phyloP scores from a whole-genome alignment of 1,140 invertebrate genomes.

The Papilio polyxenes region DNA sequence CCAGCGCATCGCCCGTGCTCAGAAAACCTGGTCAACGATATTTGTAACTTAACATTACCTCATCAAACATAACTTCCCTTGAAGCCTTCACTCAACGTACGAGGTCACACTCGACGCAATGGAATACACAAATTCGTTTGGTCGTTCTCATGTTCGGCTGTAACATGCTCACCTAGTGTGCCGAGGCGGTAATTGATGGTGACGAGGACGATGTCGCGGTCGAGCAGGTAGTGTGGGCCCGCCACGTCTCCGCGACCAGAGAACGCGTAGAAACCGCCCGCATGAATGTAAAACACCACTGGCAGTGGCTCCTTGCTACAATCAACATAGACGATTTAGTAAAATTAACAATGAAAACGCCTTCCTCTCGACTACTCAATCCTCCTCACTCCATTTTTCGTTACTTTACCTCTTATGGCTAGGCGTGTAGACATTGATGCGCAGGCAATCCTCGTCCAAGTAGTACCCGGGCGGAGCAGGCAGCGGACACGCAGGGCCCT shows the following conservation, averaged over 20 bases:
- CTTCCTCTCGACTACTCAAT: not conserved
- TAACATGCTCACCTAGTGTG: slow-evolving; percentile 75
- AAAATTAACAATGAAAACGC: not conserved
- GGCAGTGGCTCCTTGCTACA: slow-evolving; percentile 64
- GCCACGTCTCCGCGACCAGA: slow-evolving; percentile 79
- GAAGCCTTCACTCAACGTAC: no score
- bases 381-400: not conserved
- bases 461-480: slow-evolving; percentile 60
- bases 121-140: no score
- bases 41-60: no score
- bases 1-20: slow-evolving; percentile 31
- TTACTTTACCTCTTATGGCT: slow-evolving; percentile 61
- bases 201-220: slow-evolving; percentile 84
- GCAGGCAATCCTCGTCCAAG: slow-evolving; percentile 84
- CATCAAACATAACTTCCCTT: no score
- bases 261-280: slow-evolving; percentile 70
- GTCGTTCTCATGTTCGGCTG: no score
- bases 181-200: slow-evolving; percentile 87
- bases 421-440: slow-evolving; percentile 85
- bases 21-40: slow-evolving; percentile 81
- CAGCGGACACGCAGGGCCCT: slow-evolving; percentile 80
- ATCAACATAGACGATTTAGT: slow-evolving; percentile 21
- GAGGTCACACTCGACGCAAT: no score
- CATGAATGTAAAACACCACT: slow-evolving; percentile 82
- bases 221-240: slow-evolving; percentile 84